A percentile compares a stretch with the other conserved stretches of the same genome.
These are phyloP conservation scores for Drosophila saltans DNA, from an alignment of 1,140 invertebrate species.

Conservation along the genomic window DNA sequence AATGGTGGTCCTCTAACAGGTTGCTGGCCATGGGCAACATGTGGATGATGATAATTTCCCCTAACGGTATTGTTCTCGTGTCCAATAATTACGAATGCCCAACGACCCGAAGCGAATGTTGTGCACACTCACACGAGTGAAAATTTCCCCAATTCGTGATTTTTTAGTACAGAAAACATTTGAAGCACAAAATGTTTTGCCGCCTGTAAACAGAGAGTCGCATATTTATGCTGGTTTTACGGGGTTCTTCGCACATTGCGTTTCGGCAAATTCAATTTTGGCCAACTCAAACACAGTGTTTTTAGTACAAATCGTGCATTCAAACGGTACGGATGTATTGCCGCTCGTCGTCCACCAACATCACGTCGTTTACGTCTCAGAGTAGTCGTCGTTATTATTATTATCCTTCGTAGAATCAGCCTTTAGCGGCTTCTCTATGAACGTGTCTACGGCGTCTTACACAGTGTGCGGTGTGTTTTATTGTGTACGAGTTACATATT, in stretches of 20 bases:
- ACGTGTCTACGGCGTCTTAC: neutral
- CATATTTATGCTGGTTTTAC: neutral
- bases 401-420: slow-evolving; percentile 32
- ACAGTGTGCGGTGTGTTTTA: slow-evolving; percentile 33
- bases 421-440: slow-evolving; percentile 9
- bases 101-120: slow-evolving; percentile 23
- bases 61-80: neutral
- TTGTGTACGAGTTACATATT: neutral
- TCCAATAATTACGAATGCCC: slow-evolving; percentile 11
- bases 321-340: slow-evolving; percentile 74
- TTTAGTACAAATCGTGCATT: slow-evolving; percentile 82
- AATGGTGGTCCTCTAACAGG: slow-evolving; percentile 44
- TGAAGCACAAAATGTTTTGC: slow-evolving; percentile 27
- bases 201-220: slow-evolving; percentile 76
- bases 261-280: slow-evolving; percentile 64
- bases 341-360: slow-evolving; percentile 35
- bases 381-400: slow-evolving; percentile 11
- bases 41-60: slow-evolving; percentile 32
- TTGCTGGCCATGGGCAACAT: slow-evolving; percentile 61
- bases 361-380: neutral
- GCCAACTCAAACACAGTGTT: slow-evolving; percentile 37
- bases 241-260: slow-evolving; percentile 14
- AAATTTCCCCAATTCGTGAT: slow-evolving; percentile 3
- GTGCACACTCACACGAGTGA: neutral
- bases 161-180: slow-evolving; percentile 54